Conservation (phyloP, 2,888 invertebrate species). For the Chelonus formosanus region DNA sequence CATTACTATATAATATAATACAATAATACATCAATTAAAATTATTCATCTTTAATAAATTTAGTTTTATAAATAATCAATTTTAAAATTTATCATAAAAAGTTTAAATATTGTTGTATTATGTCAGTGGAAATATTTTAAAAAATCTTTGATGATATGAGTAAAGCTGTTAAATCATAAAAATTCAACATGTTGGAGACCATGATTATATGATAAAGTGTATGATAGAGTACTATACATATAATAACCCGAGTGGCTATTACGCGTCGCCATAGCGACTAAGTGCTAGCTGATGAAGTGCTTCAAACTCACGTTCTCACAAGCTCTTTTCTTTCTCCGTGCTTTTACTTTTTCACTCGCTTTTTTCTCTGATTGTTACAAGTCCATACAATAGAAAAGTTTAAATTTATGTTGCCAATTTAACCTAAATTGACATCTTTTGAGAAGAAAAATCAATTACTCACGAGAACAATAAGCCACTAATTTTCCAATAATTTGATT, state of each 20-base stretch:
- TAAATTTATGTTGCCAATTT: conserved; percentile 5
- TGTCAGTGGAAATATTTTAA: too few relatives aligned
- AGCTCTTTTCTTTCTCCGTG: conserved; percentile 38
- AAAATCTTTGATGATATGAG: too few relatives aligned
- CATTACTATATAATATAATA: too few relatives aligned
- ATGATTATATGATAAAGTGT: background rate
- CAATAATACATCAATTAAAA: too few relatives aligned
- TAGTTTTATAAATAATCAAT: too few relatives aligned
- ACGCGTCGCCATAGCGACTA: conserved; percentile 63
- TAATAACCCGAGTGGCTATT: conserved; percentile 60
- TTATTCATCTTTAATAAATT: too few relatives aligned
- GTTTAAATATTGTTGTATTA: too few relatives aligned
- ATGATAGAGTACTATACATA: conserved; percentile 21
- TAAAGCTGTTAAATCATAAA: too few relatives aligned
- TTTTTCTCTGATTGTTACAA: conserved; percentile 28
- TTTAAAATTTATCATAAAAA: too few relatives aligned
- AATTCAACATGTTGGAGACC: background rate
- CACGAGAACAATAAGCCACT: conserved; percentile 87
- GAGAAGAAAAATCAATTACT: conserved; percentile 55
- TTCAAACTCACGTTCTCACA: conserved; percentile 47
- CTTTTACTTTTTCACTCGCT: conserved; percentile 31
- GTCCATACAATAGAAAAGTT: background rate
- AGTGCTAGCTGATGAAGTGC: conserved; percentile 64
- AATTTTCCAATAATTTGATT: conserved; percentile 79
- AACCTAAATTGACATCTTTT: conserved; percentile 10